phyloP scores from a whole-genome alignment of 2,797 vertebrate genomes.

The Anas acuta region DNA sequence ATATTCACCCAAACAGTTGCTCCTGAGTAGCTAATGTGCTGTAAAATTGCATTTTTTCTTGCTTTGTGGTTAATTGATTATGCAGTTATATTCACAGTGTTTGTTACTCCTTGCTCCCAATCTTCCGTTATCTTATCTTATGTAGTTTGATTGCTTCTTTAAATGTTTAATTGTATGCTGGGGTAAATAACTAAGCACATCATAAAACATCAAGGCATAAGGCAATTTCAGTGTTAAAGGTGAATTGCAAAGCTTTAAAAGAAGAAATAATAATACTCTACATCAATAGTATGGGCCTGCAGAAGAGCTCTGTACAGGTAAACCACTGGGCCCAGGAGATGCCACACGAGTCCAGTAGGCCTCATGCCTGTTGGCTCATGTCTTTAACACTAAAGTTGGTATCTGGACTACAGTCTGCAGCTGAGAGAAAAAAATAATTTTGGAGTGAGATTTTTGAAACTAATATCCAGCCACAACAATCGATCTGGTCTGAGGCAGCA shows the following conservation, averaged over 20 bases:
- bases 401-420: neutral
- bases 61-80: neutral
- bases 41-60: neutral
- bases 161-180: neutral
- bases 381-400: neutral
- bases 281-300: neutral
- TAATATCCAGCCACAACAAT: neutral
- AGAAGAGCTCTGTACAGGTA: neutral
- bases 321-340: neutral
- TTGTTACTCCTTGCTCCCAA: neutral
- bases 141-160: neutral
- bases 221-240: slow-evolving; percentile 9
- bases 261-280: neutral
- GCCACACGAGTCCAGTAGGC: neutral
- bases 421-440: neutral
- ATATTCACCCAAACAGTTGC: neutral
- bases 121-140: neutral
- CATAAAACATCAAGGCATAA: neutral
- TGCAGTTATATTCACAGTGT: neutral
- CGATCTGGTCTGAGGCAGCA: neutral
- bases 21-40: neutral
- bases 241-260: slow-evolving; percentile 40
- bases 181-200: neutral
- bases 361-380: neutral
- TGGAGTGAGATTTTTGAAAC: neutral